Percentiles rank a stretch among this genome's conserved stretches.
phyloP scores from a whole-genome alignment of 2,888 invertebrate genomes.

The Cerastis rubricosa region DNA sequence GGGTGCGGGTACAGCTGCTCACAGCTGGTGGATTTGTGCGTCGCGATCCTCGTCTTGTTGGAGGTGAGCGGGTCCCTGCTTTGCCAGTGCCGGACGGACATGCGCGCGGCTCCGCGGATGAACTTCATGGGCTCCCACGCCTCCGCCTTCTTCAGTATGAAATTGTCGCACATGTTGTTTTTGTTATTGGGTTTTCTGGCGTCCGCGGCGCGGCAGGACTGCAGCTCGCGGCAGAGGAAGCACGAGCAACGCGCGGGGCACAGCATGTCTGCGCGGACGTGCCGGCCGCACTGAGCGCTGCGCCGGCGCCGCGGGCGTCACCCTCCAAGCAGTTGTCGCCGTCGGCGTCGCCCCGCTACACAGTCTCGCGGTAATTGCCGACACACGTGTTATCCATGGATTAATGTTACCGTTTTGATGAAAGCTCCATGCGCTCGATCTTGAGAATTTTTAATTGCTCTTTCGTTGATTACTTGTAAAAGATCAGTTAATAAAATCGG shows the following conservation, averaged over 20 bases:
- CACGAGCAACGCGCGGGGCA: conserved; percentile 94
- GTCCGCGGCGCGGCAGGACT: conserved; percentile 91
- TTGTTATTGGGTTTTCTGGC: conserved; percentile 85
- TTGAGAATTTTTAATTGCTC: conserved; percentile 63
- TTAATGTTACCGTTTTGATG: conserved; percentile 82
- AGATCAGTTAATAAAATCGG: conserved; percentile 59
- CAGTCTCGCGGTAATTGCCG: conserved; percentile 68
- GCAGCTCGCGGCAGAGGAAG: conserved; percentile 94
- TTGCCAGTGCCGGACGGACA: conserved; percentile 90
- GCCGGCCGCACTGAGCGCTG: conserved; percentile 84
- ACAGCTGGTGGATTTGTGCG: conserved; percentile 88
- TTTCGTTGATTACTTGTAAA: conserved; percentile 56
- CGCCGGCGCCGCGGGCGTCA: conserved; percentile 74
- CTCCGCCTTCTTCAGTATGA: conserved; percentile 90
- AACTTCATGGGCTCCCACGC: conserved; percentile 89
- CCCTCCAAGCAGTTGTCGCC: conserved; percentile 78
- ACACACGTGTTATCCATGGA: conserved; percentile 81
- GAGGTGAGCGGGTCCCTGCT: conserved; percentile 86
- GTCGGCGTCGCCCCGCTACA: conserved; percentile 75
- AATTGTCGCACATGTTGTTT: conserved; percentile 87
- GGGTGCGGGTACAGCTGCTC: conserved; percentile 87
- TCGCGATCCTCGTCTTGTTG: conserved; percentile 81
- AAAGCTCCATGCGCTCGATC: conserved; percentile 70
- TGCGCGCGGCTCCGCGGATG: conserved; percentile 87
- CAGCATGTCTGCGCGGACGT: conserved; percentile 91